A percentile compares a stretch with the other conserved stretches of the same genome.
Conservation (phyloP, 2,888 invertebrate species). For the Drosophila kokeensis region DNA sequence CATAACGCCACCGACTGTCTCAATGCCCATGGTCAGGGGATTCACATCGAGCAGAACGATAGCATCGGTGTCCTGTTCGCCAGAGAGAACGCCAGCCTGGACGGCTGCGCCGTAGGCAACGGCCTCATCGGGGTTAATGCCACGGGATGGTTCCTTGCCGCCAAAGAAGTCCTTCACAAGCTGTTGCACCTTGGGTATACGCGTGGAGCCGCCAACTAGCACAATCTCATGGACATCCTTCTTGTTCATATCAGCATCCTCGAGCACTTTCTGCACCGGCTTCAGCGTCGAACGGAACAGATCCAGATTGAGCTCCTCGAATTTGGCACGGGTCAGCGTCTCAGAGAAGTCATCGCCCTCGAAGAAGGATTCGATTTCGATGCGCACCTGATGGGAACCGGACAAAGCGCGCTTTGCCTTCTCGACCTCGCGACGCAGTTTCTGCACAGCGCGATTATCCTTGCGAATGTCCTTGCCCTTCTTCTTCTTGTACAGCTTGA, state of each 20-base stretch:
- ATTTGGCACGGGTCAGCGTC: slow-evolving; percentile 98
- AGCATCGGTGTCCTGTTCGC: slow-evolving; percentile 98
- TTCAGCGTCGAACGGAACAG: slow-evolving; percentile 96
- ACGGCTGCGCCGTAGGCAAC: slow-evolving; percentile 99
- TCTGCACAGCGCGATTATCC: slow-evolving; percentile 97
- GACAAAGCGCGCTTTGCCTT: slow-evolving; percentile 98
- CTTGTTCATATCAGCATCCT: slow-evolving; percentile 99
- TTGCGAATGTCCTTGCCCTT: slow-evolving; percentile 98
- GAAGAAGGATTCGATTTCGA: slow-evolving; percentile 99
- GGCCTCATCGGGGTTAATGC: slow-evolving; percentile 99
- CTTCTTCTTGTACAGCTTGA: slow-evolving; percentile 99
- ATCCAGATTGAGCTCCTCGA: slow-evolving; percentile 98
- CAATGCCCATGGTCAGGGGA: slow-evolving; percentile 99
- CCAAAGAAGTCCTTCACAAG: slow-evolving; percentile 97
- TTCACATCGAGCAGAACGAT: slow-evolving; percentile 98
- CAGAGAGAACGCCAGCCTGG: slow-evolving; percentile 97
- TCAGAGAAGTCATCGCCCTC: slow-evolving; percentile 99
- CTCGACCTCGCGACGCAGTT: slow-evolving; percentile 97
- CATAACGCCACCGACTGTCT: slow-evolving; percentile 99
- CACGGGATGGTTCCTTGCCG: slow-evolving; percentile 98
- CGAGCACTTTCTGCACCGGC: slow-evolving; percentile 97
- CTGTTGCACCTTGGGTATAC: slow-evolving; percentile 99
- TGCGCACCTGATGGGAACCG: slow-evolving; percentile 95
- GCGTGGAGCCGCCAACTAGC: slow-evolving; percentile 98
- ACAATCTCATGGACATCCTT: slow-evolving; percentile 99